A percentile compares a stretch with the other conserved stretches of the same genome.
Conservation (phyloP, 2,113 vertebrate species). For the Scalopus aquaticus region DNA sequence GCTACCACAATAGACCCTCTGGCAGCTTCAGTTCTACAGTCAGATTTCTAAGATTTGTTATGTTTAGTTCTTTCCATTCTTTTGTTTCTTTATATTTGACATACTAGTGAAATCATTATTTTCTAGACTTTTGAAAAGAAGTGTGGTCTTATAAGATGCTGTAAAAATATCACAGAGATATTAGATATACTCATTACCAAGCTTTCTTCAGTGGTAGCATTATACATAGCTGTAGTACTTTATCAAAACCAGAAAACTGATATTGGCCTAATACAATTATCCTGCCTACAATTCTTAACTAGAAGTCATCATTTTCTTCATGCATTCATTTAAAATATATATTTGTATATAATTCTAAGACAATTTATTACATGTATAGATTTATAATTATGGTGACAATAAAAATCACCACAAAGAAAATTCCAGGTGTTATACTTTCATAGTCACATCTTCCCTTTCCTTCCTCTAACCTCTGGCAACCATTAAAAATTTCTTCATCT, state of each 20-base stretch:
- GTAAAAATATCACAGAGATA: not conserved
- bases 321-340: not conserved
- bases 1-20: too few relatives aligned
- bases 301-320: not conserved
- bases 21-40: too few relatives aligned
- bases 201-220: not conserved
- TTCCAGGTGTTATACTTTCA: not conserved
- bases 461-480: not conserved
- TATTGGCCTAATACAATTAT: not conserved
- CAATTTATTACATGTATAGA: not conserved
- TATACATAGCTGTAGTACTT: not conserved
- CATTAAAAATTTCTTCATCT: not conserved
- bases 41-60: too few relatives aligned
- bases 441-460: not conserved
- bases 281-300: not conserved
- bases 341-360: not conserved
- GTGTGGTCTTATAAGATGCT: not conserved
- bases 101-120: too few relatives aligned
- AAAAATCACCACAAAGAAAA: not conserved
- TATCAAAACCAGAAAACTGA: not conserved
- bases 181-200: not conserved
- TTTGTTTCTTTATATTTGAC: too few relatives aligned
- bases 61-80: too few relatives aligned
- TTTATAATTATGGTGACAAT: not conserved
- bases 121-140: too few relatives aligned